Evolutionary conservation across 2,113 vertebrate genomes (phyloP), one percentile per base, ranked within the genome.

Genomic region (Anthoscopus minutus): DNA sequence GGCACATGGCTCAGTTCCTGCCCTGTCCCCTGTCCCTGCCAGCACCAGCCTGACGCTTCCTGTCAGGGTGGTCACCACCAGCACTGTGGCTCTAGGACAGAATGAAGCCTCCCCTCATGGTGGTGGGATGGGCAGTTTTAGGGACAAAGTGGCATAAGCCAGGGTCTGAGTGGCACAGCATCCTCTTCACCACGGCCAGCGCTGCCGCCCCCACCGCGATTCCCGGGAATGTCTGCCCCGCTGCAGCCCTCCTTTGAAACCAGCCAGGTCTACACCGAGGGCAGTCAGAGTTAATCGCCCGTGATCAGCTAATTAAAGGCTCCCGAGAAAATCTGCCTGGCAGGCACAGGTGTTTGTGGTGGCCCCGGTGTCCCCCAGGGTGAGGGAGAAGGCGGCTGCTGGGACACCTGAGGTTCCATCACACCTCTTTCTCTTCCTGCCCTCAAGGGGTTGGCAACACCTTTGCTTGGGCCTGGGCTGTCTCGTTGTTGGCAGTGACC

Each of bases 271-370:
- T 85, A 20, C 95, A 94, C 94, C 86, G 45, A 85, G 47, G 94
- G 87, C 94, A 95, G 69, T 51, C 61, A 40, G 83, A 44, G 93
- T 96, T 98, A 97, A 98, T 98, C 98, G 95, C 95, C 94, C 35
- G 0, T 91, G 88, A 94, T 94, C 91, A 93, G 82, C 86, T 94
- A 89, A 95, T 96, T 96, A 93, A 94, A 88, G 70, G 28, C 24
- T 42, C 61, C 83, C 67, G 96, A 97, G 98, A 93, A 90, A 94
- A 91, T 65, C 77, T 85, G 40, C 69, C 81, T n/a, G 51, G 28
- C 40, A 53, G 61, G 40, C 13, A 2, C 72, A 47, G 65, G 71
- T 83, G 33, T 7, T 4, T n/a, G 61, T 31, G 56, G 50, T 50
- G 30, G 40, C 42, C 40, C 13, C 1, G 3, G 21, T 51, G n/a